Percentiles rank a stretch among this genome's conserved stretches.
Conservation (phyloP, 2,113 vertebrate genomes). For the Bagarius yarrelli region DNA sequence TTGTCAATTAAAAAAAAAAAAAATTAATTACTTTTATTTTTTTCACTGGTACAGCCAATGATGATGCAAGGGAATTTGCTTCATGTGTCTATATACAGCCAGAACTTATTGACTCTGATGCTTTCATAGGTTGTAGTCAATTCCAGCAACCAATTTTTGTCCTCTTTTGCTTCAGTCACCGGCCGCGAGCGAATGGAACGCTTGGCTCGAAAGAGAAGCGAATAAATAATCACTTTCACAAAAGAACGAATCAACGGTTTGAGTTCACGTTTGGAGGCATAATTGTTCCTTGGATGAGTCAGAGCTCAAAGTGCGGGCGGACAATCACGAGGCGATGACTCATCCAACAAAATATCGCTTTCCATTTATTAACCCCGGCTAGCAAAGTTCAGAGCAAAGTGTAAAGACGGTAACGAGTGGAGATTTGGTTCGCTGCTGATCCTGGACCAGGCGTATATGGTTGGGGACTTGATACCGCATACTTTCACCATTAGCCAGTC, state of each 20-base stretch:
- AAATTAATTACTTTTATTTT: not conserved
- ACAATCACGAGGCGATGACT: not conserved
- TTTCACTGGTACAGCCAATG: not conserved
- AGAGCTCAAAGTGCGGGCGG: slow-evolving; percentile 40
- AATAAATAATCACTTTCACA: not conserved
- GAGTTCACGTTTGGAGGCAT: not conserved
- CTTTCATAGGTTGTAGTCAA: too few relatives aligned
- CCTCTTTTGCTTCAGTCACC: not conserved
- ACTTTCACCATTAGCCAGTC: slow-evolving; percentile 34
- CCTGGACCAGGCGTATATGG: slow-evolving; percentile 20
- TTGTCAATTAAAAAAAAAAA: not conserved
- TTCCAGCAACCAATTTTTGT: too few relatives aligned
- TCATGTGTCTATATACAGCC: slow-evolving; percentile 11
- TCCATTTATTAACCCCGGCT: slow-evolving; percentile 10
- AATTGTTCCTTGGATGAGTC: slow-evolving; percentile 29
- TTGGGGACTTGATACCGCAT: slow-evolving; percentile 20
- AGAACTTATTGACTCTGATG: too few relatives aligned
- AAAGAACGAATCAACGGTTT: not conserved
- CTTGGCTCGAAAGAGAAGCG: not conserved
- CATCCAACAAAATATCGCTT: not conserved
- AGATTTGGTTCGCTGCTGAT: slow-evolving; percentile 11
- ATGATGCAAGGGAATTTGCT: not conserved
- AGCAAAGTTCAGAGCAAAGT: not conserved
- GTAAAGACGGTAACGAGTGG: not conserved
- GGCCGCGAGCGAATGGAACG: not conserved